phyloP scores from a whole-genome alignment of 2,797 vertebrate species.

The Eutrigla gurnardus region DNA sequence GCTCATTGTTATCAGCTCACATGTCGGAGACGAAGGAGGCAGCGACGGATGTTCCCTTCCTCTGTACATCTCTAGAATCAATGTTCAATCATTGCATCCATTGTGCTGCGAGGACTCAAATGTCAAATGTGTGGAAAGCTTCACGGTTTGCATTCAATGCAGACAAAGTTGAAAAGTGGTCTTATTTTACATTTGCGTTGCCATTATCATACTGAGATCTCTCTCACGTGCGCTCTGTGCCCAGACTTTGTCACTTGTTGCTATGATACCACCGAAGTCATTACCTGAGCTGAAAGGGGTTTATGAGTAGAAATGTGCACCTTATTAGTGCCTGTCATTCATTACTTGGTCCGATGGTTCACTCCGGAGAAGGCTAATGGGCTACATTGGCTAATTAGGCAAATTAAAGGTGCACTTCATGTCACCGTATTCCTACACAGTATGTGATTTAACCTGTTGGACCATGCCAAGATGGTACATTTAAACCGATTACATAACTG shows the following conservation, averaged over 20 bases:
- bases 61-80: background rate
- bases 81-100: background rate
- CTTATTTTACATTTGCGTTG: background rate
- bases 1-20: slow-evolving; percentile 7
- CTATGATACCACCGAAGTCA: slow-evolving; percentile 60
- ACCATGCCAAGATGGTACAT: background rate
- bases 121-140: background rate
- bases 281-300: slow-evolving; percentile 36
- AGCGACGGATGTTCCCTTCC: background rate
- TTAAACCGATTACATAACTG: background rate
- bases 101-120: background rate
- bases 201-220: slow-evolving; percentile 15
- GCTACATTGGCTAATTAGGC: slow-evolving; percentile 10
- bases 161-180: background rate
- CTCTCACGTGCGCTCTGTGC: slow-evolving; percentile 6
- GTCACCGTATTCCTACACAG: background rate
- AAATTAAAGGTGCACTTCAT: slow-evolving; percentile 28
- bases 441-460: background rate
- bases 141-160: background rate
- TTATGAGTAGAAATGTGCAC: slow-evolving; percentile 1
- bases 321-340: slow-evolving; percentile 33
- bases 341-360: slow-evolving; percentile 17
- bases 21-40: slow-evolving; percentile 8
- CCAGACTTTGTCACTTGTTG: slow-evolving; percentile 59
- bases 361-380: background rate